phyloP scores from a whole-genome alignment of 2,888 invertebrate genomes.

The Alcis repandata region DNA sequence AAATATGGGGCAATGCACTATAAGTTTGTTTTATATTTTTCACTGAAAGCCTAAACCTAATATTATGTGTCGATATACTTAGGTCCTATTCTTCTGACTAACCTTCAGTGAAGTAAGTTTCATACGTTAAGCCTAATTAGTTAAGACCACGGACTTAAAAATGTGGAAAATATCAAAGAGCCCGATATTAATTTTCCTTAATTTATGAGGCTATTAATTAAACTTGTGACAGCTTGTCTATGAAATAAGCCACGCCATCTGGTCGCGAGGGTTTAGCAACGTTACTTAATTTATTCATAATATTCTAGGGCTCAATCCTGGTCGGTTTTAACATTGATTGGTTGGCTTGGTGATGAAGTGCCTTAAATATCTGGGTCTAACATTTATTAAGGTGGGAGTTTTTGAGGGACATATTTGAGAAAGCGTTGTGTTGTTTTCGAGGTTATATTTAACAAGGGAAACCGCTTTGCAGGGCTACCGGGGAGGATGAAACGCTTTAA shows the following conservation, averaged over 20 bases:
- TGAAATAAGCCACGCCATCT: slow-evolving; percentile 27
- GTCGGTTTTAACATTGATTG: slow-evolving; percentile 9
- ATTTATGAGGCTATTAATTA: slow-evolving; percentile 34
- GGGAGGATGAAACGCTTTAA: too few relatives aligned
- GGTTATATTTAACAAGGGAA: too few relatives aligned
- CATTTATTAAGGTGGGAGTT: too few relatives aligned
- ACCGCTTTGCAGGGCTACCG: too few relatives aligned
- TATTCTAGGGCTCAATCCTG: slow-evolving; percentile 30
- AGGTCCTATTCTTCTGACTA: too few relatives aligned
- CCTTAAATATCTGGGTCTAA: background rate
- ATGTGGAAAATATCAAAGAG: slow-evolving; percentile 18
- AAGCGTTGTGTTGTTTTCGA: too few relatives aligned
- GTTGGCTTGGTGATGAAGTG: background rate
- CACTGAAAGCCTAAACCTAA: too few relatives aligned
- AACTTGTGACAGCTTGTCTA: slow-evolving; percentile 31
- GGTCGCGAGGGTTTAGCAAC: slow-evolving; percentile 22
- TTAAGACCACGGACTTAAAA: slow-evolving; percentile 7
- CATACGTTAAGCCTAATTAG: background rate
- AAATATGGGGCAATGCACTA: too few relatives aligned
- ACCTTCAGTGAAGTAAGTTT: background rate
- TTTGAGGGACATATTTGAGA: too few relatives aligned
- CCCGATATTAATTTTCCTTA: slow-evolving; percentile 28
- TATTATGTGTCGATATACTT: too few relatives aligned
- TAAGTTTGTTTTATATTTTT: too few relatives aligned
- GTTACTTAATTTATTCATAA: slow-evolving; percentile 49